phyloP scores from a whole-genome alignment of 2,888 invertebrate species.

The Tetragonula carbonaria region DNA sequence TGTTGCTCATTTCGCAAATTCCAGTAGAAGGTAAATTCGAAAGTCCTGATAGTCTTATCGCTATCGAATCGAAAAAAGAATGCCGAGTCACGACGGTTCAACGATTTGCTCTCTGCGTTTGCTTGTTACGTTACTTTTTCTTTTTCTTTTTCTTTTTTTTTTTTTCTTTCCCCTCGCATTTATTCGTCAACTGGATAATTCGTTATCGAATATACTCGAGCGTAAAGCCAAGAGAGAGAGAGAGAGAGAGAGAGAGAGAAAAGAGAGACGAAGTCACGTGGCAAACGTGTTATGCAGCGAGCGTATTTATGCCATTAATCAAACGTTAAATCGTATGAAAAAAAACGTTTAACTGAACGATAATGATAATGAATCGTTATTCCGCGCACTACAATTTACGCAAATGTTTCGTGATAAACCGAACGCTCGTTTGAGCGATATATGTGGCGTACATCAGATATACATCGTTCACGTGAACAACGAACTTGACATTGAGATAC shows the following conservation, averaged over 20 bases:
- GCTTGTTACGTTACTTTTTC: constrained; percentile 15
- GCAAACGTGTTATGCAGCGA: background rate
- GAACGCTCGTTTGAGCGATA: background rate
- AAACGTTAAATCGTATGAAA: background rate
- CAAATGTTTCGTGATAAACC: background rate
- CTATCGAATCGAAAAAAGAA: constrained; percentile 18
- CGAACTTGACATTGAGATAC: background rate
- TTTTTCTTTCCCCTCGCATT: background rate
- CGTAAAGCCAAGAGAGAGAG: background rate
- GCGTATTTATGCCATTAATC: background rate
- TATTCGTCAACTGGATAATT: background rate
- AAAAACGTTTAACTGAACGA: too few relatives aligned
- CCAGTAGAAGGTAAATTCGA: constrained; percentile 14
- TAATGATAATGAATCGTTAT: background rate
- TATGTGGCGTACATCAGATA: too few relatives aligned
- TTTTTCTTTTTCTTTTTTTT: background rate
- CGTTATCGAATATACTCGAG: too few relatives aligned
- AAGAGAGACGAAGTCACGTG: background rate
- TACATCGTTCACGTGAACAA: too few relatives aligned
- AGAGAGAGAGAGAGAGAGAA: background rate
- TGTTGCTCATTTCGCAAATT: background rate
- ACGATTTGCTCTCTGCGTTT: constrained; percentile 14
- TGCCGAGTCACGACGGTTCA: constrained; percentile 67
- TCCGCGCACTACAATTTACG: background rate
- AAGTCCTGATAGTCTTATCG: constrained; percentile 47